Evolutionary conservation across 2,888 invertebrate genomes (phyloP).

Genomic region (Ochropacha duplaris): DNA sequence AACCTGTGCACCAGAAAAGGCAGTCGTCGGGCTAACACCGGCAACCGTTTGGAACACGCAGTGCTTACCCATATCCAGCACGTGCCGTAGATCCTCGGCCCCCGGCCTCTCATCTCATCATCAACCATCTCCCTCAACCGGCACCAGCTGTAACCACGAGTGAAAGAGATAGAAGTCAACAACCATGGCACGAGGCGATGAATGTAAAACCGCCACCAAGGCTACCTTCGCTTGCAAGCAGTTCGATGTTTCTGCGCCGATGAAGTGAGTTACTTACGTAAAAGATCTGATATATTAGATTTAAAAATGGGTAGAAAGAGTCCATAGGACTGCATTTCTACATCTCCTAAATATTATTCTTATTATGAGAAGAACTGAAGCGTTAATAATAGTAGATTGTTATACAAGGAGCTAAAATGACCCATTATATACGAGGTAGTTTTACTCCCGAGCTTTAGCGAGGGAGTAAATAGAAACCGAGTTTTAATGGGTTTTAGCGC

Average conservation of each 20-base stretch:
- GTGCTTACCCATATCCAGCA: conserved; percentile 92
- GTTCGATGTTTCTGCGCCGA: conserved; percentile 63
- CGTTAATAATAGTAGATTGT: too few species aligned
- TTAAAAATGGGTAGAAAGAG: too few species aligned
- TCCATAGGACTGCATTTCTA: neutral
- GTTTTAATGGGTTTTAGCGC: too few species aligned
- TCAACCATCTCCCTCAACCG: conserved; percentile 55
- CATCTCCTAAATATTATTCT: neutral
- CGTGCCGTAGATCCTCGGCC: conserved; percentile 87
- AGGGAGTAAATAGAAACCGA: too few species aligned
- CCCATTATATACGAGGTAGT: too few species aligned
- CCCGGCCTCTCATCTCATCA: conserved; percentile 30
- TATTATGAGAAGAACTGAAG: too few species aligned
- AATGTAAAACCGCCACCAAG: conserved; percentile 71
- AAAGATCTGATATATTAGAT: too few species aligned
- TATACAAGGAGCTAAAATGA: too few species aligned
- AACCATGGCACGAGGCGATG: conserved; percentile 79
- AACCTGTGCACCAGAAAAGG: conserved; percentile 92
- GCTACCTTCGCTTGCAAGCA: conserved; percentile 72
- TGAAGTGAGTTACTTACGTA: conserved; percentile 76
- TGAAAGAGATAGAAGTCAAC: conserved; percentile 47
- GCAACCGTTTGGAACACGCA: conserved; percentile 92
- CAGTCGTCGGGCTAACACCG: conserved; percentile 92
- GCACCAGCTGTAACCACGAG: conserved; percentile 47
- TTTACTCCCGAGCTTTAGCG: too few species aligned